Evolutionary conservation across 2,888 invertebrate genomes (phyloP).

Genomic region (Rugalucina vietnamica): DNA sequence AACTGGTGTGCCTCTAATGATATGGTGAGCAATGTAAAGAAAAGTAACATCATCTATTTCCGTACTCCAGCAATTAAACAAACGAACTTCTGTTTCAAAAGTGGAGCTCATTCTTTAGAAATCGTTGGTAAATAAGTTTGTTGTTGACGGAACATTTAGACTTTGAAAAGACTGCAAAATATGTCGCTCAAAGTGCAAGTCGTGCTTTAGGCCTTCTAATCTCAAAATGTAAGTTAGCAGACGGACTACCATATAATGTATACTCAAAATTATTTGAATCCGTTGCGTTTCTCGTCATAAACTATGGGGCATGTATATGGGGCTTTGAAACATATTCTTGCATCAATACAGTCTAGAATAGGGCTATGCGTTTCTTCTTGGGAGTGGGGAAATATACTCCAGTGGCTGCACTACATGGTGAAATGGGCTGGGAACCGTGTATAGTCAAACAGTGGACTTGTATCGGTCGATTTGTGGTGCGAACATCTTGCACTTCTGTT

Average conservation of each 20-base stretch:
- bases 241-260: background rate
- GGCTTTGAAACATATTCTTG: background rate
- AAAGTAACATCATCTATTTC: background rate
- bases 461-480: too few relatives aligned
- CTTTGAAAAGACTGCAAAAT: background rate
- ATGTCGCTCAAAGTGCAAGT: background rate
- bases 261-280: background rate
- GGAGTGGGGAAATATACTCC: background rate
- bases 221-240: background rate
- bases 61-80: background rate
- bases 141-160: too few relatives aligned
- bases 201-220: background rate
- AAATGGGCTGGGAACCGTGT: background rate
- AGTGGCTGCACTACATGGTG: background rate
- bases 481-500: too few relatives aligned
- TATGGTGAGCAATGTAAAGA: background rate
- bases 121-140: background rate
- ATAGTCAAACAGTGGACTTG: background rate
- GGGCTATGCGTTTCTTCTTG: background rate
- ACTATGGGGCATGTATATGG: background rate
- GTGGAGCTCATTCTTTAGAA: background rate
- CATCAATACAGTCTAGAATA: background rate
- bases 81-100: background rate
- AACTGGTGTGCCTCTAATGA: background rate
- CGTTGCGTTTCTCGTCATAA: background rate